Conservation (phyloP, 2,113 vertebrate species). For the Bubo blakistoni region DNA sequence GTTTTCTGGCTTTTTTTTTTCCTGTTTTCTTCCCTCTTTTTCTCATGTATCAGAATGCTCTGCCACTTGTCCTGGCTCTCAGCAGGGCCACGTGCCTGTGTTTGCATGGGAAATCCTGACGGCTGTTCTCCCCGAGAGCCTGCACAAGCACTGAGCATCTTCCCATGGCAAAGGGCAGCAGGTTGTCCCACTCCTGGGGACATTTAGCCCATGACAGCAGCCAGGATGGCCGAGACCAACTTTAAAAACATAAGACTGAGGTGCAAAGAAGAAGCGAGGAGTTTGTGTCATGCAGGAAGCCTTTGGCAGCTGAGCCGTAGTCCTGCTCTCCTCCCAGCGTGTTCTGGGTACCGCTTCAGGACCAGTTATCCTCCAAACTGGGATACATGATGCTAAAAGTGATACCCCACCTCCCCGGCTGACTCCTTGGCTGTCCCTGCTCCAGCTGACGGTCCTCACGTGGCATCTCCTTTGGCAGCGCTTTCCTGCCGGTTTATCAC, state of each 20-base stretch:
- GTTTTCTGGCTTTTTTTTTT: not conserved
- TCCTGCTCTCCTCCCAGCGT: not conserved
- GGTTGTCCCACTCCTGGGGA: not conserved
- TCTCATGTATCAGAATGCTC: not conserved
- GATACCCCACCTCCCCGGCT: not conserved
- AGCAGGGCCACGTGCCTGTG: not conserved
- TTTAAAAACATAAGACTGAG: not conserved
- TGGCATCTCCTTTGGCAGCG: not conserved
- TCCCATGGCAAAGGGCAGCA: fast-evolving
- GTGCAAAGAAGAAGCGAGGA: not conserved
- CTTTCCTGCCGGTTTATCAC: not conserved
- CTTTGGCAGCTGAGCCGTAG: not conserved
- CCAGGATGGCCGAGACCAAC: not conserved
- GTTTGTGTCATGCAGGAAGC: not conserved
- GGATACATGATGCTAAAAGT: not conserved
- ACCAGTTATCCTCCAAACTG: not conserved
- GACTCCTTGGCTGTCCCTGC: not conserved
- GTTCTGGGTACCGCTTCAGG: not conserved
- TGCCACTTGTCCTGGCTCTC: not conserved
- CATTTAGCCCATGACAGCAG: not conserved
- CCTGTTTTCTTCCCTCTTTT: not conserved
- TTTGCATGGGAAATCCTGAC: fast-evolving
- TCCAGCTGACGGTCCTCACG: not conserved
- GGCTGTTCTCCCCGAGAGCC: fast-evolving
- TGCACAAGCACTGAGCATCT: not conserved